Evolutionary conservation across 2,888 invertebrate genomes (phyloP).

Genomic region (Asteroscopus sphinx): DNA sequence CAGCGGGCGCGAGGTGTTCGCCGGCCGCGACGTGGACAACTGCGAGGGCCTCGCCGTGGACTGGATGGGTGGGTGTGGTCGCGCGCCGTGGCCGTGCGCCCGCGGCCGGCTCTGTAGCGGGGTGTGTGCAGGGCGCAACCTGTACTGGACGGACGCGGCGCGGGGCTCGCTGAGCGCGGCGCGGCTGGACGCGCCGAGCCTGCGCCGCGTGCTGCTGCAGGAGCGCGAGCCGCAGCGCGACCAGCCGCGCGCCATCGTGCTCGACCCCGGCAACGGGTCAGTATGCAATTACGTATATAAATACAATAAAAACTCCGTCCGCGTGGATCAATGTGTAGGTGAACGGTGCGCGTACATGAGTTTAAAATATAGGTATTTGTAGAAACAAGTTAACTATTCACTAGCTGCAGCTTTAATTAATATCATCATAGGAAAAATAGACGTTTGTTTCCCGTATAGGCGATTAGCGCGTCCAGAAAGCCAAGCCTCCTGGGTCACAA

Average conservation of each 20-base stretch:
- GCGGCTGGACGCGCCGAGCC: constrained; percentile 89
- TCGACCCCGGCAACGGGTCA: constrained; percentile 92
- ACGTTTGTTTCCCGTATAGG: no score
- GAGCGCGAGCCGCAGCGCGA: constrained; percentile 91
- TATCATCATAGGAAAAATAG: no score
- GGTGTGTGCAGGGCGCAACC: constrained; percentile 84
- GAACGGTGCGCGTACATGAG: no score
- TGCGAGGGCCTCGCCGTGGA: constrained; percentile 95
- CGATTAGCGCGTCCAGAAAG: no score
- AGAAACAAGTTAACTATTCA: no score
- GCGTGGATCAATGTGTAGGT: no score
- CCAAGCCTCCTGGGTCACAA: no score
- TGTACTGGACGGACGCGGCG: constrained; percentile 96
- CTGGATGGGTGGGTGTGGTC: constrained; percentile 91
- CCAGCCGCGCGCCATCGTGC: constrained; percentile 90
- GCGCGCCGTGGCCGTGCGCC: not conserved
- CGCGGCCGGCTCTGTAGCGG: not conserved
- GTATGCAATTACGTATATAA: not conserved
- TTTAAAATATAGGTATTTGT: no score
- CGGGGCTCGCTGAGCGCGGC: constrained; percentile 92
- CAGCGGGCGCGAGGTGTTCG: constrained; percentile 87
- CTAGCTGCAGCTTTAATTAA: no score
- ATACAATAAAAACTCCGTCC: no score
- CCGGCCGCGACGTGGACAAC: constrained; percentile 90
- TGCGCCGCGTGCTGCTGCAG: constrained; percentile 89